Conservation (phyloP, 2,113 vertebrate species). For the Tauraco erythrolophus region DNA sequence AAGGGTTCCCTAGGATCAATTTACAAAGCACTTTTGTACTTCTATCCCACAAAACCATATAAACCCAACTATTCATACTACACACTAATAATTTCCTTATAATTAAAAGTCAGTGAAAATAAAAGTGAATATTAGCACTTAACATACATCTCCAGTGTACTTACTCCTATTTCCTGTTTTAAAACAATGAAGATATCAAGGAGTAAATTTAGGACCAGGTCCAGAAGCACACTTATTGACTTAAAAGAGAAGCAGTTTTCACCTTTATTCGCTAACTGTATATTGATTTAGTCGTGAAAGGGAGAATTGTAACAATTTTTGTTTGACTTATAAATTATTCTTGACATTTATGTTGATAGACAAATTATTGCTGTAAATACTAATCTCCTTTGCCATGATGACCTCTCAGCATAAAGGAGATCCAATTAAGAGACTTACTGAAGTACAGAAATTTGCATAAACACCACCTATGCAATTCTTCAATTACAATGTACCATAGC, state of each 20-base stretch:
- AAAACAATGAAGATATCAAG: neutral
- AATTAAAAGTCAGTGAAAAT: conserved; percentile 1
- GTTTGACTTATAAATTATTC: neutral
- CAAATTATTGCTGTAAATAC: neutral
- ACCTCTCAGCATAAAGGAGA: neutral
- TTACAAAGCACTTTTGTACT: neutral
- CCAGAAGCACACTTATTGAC: neutral
- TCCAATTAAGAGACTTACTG: neutral
- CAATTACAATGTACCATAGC: neutral
- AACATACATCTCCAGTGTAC: neutral
- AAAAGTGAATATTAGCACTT: neutral
- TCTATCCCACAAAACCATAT: neutral
- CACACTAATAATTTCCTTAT: neutral
- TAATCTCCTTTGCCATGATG: neutral
- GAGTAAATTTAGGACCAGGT: neutral
- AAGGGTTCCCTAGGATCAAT: neutral
- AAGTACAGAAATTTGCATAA: neutral
- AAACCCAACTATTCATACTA: neutral
- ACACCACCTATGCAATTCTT: neutral
- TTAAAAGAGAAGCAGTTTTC: neutral
- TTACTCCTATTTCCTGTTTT: neutral
- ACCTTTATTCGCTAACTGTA: neutral
- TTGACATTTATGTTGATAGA: neutral
- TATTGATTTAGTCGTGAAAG: neutral
- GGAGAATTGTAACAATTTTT: neutral